Percentiles rank a stretch among this genome's conserved stretches.
Conservation (phyloP, 2,888 invertebrate genomes). For the Patella ulyssiponensis region DNA sequence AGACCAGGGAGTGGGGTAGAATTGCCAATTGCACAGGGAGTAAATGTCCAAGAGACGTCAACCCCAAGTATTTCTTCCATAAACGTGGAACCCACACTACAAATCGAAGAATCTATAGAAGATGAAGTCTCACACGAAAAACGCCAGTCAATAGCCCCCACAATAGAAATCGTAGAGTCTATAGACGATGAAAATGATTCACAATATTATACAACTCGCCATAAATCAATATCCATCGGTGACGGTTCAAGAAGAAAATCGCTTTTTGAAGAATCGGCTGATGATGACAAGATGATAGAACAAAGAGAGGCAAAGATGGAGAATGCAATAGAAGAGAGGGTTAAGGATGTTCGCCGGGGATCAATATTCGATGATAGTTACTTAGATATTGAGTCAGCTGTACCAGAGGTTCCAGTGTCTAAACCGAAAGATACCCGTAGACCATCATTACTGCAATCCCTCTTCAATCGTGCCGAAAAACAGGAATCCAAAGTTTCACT, state of each 20-base stretch:
- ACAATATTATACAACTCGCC: background rate
- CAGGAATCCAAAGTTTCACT: background rate
- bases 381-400: background rate
- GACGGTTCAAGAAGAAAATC: background rate
- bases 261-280: background rate
- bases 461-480: background rate
- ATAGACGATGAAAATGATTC: background rate
- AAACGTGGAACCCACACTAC: too few relatives aligned
- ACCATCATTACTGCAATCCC: background rate
- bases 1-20: too few relatives aligned
- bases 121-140: too few relatives aligned
- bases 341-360: background rate
- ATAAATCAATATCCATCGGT: background rate
- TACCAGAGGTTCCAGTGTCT: background rate
- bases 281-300: background rate
- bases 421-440: background rate
- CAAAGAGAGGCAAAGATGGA: background rate
- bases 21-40: too few relatives aligned
- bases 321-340: background rate
- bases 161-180: too few relatives aligned
- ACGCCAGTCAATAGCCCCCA: too few relatives aligned
- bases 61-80: too few relatives aligned
- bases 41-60: too few relatives aligned
- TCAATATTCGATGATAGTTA: background rate
- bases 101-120: too few relatives aligned